phyloP scores from a whole-genome alignment of 2,888 invertebrate genomes.

The Elysia crispata region DNA sequence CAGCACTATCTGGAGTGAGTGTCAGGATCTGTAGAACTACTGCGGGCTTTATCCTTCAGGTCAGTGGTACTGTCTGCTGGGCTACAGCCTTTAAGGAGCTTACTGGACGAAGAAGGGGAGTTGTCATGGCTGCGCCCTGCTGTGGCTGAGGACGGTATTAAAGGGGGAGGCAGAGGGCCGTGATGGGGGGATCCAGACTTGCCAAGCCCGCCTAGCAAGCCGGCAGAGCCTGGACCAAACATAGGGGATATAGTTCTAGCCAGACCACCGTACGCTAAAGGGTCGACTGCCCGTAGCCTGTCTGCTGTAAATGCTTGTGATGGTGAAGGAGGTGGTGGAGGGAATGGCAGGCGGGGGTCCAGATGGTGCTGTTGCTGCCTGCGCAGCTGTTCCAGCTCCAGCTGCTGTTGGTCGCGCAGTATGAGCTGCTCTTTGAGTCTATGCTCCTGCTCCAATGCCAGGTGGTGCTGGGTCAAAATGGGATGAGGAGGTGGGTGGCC shows the following conservation, averaged over 20 bases:
- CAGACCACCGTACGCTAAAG: slow-evolving; percentile 51
- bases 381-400: not conserved
- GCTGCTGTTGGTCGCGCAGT: slow-evolving; percentile 60
- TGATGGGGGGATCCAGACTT: slow-evolving; percentile 68
- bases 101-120: slow-evolving; percentile 61
- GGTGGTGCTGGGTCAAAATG: slow-evolving; percentile 54
- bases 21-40: slow-evolving; percentile 67
- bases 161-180: slow-evolving; percentile 66
- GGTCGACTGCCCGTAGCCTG: slow-evolving; percentile 42
- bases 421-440: slow-evolving; percentile 64
- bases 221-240: slow-evolving; percentile 54
- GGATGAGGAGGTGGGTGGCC: slow-evolving; percentile 52
- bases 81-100: slow-evolving; percentile 66
- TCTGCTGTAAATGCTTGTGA: slow-evolving; percentile 52
- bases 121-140: slow-evolving; percentile 60
- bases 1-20: slow-evolving; percentile 58
- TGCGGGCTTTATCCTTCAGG: slow-evolving; percentile 64
- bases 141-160: slow-evolving; percentile 66
- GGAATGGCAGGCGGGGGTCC: slow-evolving; percentile 51
- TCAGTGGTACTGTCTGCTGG: slow-evolving; percentile 66
- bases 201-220: slow-evolving; percentile 26
- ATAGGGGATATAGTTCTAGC: slow-evolving; percentile 66
- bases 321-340: slow-evolving; percentile 42
- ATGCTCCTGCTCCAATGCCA: slow-evolving; percentile 61
- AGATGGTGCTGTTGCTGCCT: slow-evolving; percentile 52